These are phyloP conservation scores for Laticauda colubrina DNA, from an alignment of 2,113 vertebrate genomes.

Conservation along the genomic window DNA sequence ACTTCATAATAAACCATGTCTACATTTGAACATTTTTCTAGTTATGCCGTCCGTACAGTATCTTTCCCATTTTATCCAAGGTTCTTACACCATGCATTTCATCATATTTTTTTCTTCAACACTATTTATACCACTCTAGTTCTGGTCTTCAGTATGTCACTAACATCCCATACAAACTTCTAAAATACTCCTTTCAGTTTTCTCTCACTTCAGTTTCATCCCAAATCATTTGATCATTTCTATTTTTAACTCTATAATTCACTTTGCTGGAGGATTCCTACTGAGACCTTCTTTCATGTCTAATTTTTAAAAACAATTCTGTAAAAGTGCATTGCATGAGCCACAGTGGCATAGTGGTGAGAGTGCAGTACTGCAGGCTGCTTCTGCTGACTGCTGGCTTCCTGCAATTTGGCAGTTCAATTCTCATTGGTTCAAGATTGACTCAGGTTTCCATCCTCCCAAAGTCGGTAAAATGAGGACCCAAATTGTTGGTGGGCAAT, in stretches of 20 bases:
- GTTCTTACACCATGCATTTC: neutral
- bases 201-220: neutral
- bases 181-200: neutral
- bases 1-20: neutral
- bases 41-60: neutral
- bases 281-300: neutral
- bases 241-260: neutral
- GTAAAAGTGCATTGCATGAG: neutral
- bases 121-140: neutral
- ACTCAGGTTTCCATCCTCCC: too few species aligned
- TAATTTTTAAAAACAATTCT: neutral
- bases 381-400: too few species aligned
- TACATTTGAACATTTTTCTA: neutral
- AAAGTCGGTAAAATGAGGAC: too few species aligned
- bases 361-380: too few species aligned
- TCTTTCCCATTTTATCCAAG: neutral
- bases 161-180: neutral
- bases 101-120: neutral
- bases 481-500: too few species aligned
- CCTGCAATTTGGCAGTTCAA: too few species aligned
- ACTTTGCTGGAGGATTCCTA: neutral
- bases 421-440: too few species aligned
- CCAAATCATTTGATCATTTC: neutral
- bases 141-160: neutral
- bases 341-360: too few species aligned